Base-by-base conservation (phyloP, 2,797 vertebrate genomes). In the Botia almorhae region DNA sequence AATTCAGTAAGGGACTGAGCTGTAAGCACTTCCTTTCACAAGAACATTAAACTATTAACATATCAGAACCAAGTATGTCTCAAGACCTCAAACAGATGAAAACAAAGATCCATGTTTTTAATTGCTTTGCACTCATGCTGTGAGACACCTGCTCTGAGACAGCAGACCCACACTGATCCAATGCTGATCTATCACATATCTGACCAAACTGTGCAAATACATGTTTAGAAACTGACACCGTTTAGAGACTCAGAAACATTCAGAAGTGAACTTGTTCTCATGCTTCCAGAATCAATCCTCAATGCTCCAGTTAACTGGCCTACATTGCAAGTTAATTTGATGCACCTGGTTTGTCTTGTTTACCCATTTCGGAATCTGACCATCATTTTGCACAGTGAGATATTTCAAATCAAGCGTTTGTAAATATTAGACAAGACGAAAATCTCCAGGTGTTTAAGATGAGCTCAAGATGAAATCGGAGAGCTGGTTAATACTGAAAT, bases 401-500 rank as follows among this genome's bases (percentile, higher is more conserved):
- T 46, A 55, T 79, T 86, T 86, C 75, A 84, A 82, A 82, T 82
- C 78, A 76, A 65, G 70, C 81, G 3, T 43, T 76, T 79, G 81
- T 87, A 87, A 80, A 82, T 81, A 83, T 87, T 82, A 82, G 64
- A 82, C 43, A 29, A 89, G 86, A 87, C 78, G 77, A 83, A 85
- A 84, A 78, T 81, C 78, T 67, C 85, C 83, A 90, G 88, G 69
- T 76, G 46, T 84, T 75, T 77, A 84, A 82, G 85, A 81, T 82
- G 82, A 81, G 74, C 81, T 69, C 65, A 55, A 85, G 85, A 69
- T 85, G 85, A 90, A 89, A 88, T 74, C 64, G 11, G 83, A 89
- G 87, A 85, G 81, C 76, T 85, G 87, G 88, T 89, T 88, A 88
- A 85, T 85, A 85, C 83, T 79, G 69, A 88, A 84, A 89, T 86